Evolutionary conservation across 2,113 vertebrate species (phyloP), one percentile per base, ranked within the genome.

Genomic region (Daphoenositta chrysoptera): DNA sequence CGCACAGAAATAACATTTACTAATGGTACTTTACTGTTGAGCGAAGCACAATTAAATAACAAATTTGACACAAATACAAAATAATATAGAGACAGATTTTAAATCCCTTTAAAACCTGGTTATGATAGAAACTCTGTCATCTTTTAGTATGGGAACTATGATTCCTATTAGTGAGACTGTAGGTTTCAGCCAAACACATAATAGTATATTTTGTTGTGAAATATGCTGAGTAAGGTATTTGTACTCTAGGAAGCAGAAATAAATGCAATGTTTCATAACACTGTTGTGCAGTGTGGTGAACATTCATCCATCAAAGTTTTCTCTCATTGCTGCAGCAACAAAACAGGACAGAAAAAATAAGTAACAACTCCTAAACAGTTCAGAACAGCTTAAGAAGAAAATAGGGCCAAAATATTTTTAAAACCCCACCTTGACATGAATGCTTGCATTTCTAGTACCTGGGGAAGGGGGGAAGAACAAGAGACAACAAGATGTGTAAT

Each of bases 191-290:
- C 35, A 23, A 83, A 83, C 61, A 58, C 5, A 2, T 88, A 58
- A 84, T 42, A 76, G 37, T 68, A 63, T 60, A 90, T 63, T 93
- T 45, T 70, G 22, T 31, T 79, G 76, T 40, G 28, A 83, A 83
- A 88, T 37, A 42, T 35, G 76, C 63, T 83, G 86, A 90, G 45
- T 83, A 71, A 75, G 71, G 51, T 31, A 51, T 75, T 58, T 92
- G 45, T 66, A 60, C 51, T 78, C 33, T 21, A 90, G 30, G 77
- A 87, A 92, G 40, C 17, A 80, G 79, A 89, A 93, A 82, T 44
- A 91, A 83, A 92, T 60, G 54, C 35, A 70, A 21, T 92, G 37
- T 51, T 71, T 90, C 90, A 18, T 60, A 61, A 57, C 7, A 12
- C 27, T 80, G 91, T 75, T 81, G 19, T 56, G 83, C 51, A 58